Evolutionary conservation across 2,797 vertebrate genomes (phyloP), one percentile per base, ranked within the genome.

Genomic region (Sciurus carolinensis): DNA sequence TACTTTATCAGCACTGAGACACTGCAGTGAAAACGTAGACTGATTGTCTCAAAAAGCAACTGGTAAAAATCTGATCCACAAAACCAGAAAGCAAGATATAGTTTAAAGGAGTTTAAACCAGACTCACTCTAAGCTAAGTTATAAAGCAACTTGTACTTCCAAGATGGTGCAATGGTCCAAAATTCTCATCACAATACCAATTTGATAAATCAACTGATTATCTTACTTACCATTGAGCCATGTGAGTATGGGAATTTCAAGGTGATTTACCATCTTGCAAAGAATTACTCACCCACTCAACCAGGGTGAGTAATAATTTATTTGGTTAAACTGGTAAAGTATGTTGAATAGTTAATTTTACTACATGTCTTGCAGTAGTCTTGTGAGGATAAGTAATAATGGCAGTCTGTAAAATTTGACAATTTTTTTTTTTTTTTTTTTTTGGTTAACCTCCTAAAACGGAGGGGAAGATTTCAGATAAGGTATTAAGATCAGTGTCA

Each of bases 261-360:
- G 52, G 64, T 87, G 77, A 82, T 97, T 96, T 93, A 84, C 20
- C 93, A 4, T 79, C 81, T 96, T 86, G 42, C 91, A 86, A 95
- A 96, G 81, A 92, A 86, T 67, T 90, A 91, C 52, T 97, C 96
- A 93, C 73, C 87, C 44, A 82, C 87, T 96, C 54, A 93, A 1
- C 20, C 33, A 95, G 64, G 30, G 57, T 96, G 71, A 94, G 77
- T 96, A 97, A 95, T 86, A 77, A 96, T 93, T 87, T 83, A 33
- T 39, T 93, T 90, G 57, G 77, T 88, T 93, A 91, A 95, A 88
- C 89, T 88, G 90, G 67, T 91, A 87, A 86, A 84, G 47, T 92
- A 67, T 44, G 79, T 77, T 84, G 39, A 92, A 92, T 86, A 95
- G 81, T 89, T 91, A 79, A 93, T 95, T 97, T 94, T 93, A 81